Percentiles rank a stretch among this genome's conserved stretches.
Conservation (phyloP, 2,888 invertebrate species). For the Ephialtes manifestator region DNA sequence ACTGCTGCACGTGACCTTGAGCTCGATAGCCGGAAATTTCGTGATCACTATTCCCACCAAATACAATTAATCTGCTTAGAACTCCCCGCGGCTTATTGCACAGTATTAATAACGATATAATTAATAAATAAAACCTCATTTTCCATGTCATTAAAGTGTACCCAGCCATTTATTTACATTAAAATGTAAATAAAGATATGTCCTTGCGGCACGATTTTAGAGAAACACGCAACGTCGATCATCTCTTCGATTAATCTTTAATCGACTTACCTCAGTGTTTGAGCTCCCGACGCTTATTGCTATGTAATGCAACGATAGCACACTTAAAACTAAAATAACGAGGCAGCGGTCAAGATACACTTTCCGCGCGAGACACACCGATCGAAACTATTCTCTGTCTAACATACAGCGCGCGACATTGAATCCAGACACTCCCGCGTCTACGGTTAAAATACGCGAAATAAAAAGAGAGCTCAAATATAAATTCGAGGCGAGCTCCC, state of each 20-base stretch:
- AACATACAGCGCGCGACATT: slow-evolving; percentile 19
- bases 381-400: neutral
- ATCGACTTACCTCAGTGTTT: slow-evolving; percentile 47
- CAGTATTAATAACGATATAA: neutral
- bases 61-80: neutral
- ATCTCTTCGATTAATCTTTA: neutral
- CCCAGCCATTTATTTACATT: neutral
- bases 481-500: slow-evolving; percentile 61
- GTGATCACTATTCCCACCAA: neutral
- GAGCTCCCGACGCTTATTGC: slow-evolving; percentile 36
- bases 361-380: slow-evolving; percentile 41
- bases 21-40: slow-evolving; percentile 41
- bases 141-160: no score
- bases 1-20: slow-evolving; percentile 51
- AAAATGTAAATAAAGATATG: neutral
- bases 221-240: neutral
- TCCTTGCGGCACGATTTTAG: neutral
- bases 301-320: slow-evolving; percentile 36
- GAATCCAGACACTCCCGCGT: slow-evolving; percentile 10
- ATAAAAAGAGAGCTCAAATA: slow-evolving; percentile 62
- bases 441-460: slow-evolving; percentile 21
- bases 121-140: neutral
- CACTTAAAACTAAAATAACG: slow-evolving; percentile 65
- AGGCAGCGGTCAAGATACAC: slow-evolving; percentile 63
- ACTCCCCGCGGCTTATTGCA: no score